Evolutionary conservation across 2,888 invertebrate genomes (phyloP).

Genomic region (Unio pictorum): DNA sequence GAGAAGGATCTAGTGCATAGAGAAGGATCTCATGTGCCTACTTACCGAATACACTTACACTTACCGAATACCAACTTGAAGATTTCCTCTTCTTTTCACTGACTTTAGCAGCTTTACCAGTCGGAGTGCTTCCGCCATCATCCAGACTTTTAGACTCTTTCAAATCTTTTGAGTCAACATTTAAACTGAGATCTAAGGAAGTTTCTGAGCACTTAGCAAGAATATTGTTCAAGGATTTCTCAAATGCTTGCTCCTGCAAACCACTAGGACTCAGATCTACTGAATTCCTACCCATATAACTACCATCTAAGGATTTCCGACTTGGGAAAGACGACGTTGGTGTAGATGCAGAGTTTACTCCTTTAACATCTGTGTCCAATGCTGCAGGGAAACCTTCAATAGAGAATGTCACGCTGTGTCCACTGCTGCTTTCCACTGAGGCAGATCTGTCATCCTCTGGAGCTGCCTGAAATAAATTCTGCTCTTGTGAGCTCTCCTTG

Average conservation of each 20-base stretch:
- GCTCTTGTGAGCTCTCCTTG: too few relatives aligned
- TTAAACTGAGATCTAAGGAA: conserved; percentile 49
- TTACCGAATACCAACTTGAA: conserved; percentile 66
- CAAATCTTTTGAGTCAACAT: conserved; percentile 40
- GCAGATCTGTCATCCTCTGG: too few relatives aligned
- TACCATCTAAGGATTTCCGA: conserved; percentile 24
- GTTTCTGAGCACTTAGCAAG: conserved; percentile 61
- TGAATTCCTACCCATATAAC: conserved; percentile 17
- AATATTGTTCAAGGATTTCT: conserved; percentile 59
- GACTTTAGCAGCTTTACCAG: conserved; percentile 24
- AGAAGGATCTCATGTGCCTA: too few relatives aligned
- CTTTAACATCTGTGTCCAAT: too few relatives aligned
- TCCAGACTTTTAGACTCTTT: conserved; percentile 10
- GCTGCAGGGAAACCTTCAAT: too few relatives aligned
- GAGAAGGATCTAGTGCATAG: too few relatives aligned
- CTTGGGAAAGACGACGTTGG: too few relatives aligned
- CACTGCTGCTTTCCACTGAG: too few relatives aligned
- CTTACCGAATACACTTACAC: conserved; percentile 14
- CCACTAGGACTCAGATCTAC: conserved; percentile 16
- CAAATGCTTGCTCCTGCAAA: conserved; percentile 45
- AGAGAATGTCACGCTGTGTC: too few relatives aligned
- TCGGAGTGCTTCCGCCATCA: conserved; percentile 23
- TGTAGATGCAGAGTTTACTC: too few relatives aligned
- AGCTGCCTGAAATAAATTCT: too few relatives aligned
- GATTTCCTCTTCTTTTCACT: conserved; percentile 63